phyloP scores from a whole-genome alignment of 2,888 invertebrate species.

The Nemotelus nigrinus region DNA sequence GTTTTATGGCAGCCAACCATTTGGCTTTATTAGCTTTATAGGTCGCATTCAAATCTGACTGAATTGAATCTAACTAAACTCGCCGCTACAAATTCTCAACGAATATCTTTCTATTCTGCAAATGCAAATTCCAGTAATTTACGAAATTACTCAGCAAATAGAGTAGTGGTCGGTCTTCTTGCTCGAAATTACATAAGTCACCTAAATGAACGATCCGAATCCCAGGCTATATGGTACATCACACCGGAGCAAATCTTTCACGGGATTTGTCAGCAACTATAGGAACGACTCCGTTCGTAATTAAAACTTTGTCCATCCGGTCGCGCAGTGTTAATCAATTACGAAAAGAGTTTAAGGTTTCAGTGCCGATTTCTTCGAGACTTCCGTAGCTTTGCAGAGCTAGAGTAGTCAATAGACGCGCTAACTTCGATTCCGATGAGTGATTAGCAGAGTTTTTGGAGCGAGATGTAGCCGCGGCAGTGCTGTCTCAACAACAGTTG shows the following conservation, averaged over 20 bases:
- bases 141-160: constrained; percentile 6
- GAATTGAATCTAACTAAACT: background rate
- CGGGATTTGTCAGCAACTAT: background rate
- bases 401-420: background rate
- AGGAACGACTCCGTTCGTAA: constrained; percentile 10
- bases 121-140: constrained; percentile 17
- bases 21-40: too few relatives aligned
- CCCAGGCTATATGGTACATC: background rate
- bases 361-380: background rate
- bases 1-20: too few relatives aligned
- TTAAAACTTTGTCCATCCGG: constrained; percentile 27
- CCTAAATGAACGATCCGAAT: constrained; percentile 1
- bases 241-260: background rate
- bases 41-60: background rate
- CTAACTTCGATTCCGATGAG: background rate
- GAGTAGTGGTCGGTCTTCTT: background rate
- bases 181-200: background rate
- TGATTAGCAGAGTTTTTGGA: background rate
- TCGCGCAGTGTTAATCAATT: background rate
- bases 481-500: constrained; percentile 12
- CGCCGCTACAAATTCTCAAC: background rate
- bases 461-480: background rate
- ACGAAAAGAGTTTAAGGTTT: constrained; percentile 3
- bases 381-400: background rate
- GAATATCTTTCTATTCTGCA: background rate